Evolutionary conservation across 2,888 invertebrate species (phyloP).

Genomic region (Leucoma salicis): DNA sequence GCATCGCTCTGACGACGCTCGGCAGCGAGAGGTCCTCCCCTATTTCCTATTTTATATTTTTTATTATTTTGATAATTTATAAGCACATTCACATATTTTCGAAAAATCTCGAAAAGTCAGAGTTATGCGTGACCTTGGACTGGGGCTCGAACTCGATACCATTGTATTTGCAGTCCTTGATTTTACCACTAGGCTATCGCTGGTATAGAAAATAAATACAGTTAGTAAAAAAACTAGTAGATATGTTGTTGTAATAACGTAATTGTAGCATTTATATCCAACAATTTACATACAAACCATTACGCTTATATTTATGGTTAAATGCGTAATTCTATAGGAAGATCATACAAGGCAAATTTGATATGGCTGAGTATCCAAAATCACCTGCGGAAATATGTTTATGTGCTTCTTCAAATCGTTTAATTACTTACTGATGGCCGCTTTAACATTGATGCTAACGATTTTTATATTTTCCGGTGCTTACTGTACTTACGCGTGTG

Average conservation of each 20-base stretch:
- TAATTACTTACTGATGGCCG: slow-evolving; percentile 3
- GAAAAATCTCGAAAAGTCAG: too few relatives aligned
- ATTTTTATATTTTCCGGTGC: slow-evolving; percentile 6
- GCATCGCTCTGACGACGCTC: too few relatives aligned
- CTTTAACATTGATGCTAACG: slow-evolving; percentile 5
- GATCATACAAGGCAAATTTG: slow-evolving; percentile 4
- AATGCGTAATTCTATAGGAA: slow-evolving; percentile 2
- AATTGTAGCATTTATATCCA: slow-evolving; percentile 2
- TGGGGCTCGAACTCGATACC: too few relatives aligned
- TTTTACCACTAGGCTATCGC: too few relatives aligned
- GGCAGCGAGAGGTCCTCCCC: too few relatives aligned
- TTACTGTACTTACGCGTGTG: slow-evolving; percentile 4
- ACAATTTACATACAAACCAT: slow-evolving; percentile 3
- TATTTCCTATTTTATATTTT: too few relatives aligned
- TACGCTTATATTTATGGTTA: not conserved
- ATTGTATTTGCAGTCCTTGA: too few relatives aligned
- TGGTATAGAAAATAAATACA: slow-evolving; percentile 1
- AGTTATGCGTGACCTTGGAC: too few relatives aligned
- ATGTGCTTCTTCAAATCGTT: slow-evolving; percentile 6
- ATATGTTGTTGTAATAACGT: not conserved
- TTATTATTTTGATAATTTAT: too few relatives aligned
- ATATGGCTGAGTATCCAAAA: slow-evolving; percentile 1
- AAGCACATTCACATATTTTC: too few relatives aligned
- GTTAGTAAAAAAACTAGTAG: not conserved
- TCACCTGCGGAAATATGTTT: slow-evolving; percentile 6